phyloP scores from a whole-genome alignment of 2,888 invertebrate genomes.

The Salpingus planirostris region DNA sequence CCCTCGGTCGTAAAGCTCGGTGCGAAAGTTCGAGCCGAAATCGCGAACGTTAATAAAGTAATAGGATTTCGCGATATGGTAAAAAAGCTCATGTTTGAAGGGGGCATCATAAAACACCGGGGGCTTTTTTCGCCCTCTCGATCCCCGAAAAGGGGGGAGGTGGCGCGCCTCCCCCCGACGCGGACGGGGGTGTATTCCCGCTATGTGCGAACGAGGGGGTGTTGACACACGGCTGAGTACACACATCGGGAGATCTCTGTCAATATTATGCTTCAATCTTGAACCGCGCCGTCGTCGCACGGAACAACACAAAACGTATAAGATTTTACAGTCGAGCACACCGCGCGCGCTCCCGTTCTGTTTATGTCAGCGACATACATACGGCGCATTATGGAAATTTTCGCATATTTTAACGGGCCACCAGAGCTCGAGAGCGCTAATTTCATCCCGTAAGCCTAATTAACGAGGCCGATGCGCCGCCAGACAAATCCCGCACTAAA shows the following conservation, averaged over 20 bases:
- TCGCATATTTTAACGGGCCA: conserved; percentile 13
- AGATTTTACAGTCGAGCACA: conserved; percentile 25
- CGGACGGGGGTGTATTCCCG: conserved; percentile 6
- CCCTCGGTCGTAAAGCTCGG: conserved; percentile 4
- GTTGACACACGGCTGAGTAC: conserved; percentile 28
- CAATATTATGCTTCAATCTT: conserved; percentile 35
- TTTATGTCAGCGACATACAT: conserved; percentile 20
- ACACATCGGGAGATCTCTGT: conserved; percentile 29
- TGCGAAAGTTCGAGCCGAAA: conserved; percentile 2
- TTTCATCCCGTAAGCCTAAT: conserved; percentile 16
- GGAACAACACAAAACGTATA: conserved; percentile 23
- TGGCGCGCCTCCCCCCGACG: background rate
- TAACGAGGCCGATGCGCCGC: conserved; percentile 14
- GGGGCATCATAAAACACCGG: conserved; percentile 9
- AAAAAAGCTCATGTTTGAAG: conserved; percentile 9
- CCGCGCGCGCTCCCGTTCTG: conserved; percentile 18
- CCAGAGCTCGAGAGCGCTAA: conserved; percentile 10
- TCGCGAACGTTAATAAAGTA: conserved; percentile 10
- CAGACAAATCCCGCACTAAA: no score
- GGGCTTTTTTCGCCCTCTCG: no score
- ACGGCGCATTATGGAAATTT: conserved; percentile 14
- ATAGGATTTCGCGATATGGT: conserved; percentile 10
- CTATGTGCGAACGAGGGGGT: conserved; percentile 17
- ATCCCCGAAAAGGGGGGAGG: background rate
- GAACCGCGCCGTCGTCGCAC: conserved; percentile 21